Conservation (phyloP, 2,797 vertebrate species). For the Spea hammondii region DNA sequence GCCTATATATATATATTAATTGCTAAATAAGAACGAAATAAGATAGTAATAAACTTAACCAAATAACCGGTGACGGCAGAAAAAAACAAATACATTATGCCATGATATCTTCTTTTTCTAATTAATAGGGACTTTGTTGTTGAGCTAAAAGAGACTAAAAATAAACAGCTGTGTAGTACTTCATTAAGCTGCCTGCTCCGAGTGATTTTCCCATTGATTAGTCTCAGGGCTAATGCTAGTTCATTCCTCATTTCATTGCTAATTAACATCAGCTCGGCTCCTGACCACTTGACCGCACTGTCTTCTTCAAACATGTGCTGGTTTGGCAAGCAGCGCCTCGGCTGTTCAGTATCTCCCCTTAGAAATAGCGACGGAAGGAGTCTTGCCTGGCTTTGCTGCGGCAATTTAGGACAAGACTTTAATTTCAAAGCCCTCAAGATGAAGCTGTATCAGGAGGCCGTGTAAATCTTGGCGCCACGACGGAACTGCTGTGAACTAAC, state of each 20-base stretch:
- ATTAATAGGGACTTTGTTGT: conserved; percentile 67
- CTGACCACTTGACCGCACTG: conserved; percentile 79
- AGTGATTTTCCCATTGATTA: conserved; percentile 98
- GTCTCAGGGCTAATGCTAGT: conserved; percentile 88
- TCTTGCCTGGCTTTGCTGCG: conserved; percentile 48
- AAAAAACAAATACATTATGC: conserved; percentile 57
- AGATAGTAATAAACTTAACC: conserved; percentile 48
- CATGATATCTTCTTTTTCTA: conserved; percentile 52
- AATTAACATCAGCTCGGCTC: conserved; percentile 88
- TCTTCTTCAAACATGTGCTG: conserved; percentile 67
- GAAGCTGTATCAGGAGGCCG: neutral
- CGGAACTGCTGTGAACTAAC: neutral
- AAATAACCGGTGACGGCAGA: conserved; percentile 3
- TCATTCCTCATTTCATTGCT: conserved; percentile 86
- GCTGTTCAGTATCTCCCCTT: conserved; percentile 34
- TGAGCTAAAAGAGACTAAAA: conserved; percentile 74
- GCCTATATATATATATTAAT: conserved; percentile 38
- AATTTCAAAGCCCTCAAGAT: conserved; percentile 35
- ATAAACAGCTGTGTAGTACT: conserved; percentile 83
- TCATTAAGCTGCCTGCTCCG: conserved; percentile 79
- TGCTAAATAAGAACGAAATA: conserved; percentile 47
- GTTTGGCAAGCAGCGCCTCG: conserved; percentile 63
- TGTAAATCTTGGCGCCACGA: neutral
- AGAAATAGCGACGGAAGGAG: conserved; percentile 50
- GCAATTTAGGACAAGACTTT: conserved; percentile 53